Evolutionary conservation across 2,113 vertebrate species (phyloP).

Genomic region (Himantopus leucocephalus): DNA sequence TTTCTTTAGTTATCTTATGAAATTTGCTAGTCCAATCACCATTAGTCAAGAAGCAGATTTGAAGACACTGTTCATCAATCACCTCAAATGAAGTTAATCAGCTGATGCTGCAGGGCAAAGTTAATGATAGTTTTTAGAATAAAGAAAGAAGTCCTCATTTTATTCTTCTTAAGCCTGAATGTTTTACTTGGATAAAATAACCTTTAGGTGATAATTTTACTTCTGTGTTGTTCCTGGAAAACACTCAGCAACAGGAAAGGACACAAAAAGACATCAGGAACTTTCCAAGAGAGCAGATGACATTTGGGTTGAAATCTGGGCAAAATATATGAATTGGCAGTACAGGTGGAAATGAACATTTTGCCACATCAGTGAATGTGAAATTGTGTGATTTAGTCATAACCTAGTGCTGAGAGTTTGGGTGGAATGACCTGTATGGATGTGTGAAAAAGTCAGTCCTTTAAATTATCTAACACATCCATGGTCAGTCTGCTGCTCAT

Average conservation of each 20-base stretch:
- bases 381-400: background rate
- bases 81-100: background rate
- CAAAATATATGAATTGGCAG: background rate
- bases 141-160: background rate
- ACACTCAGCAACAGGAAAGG: background rate
- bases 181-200: background rate
- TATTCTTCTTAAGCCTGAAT: background rate
- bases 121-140: background rate
- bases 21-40: background rate
- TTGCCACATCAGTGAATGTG: background rate
- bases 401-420: background rate
- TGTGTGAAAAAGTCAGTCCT: background rate
- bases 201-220: background rate
- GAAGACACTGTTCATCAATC: background rate
- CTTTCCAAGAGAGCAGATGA: background rate
- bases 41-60: background rate
- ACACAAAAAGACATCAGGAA: background rate
- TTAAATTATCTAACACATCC: background rate
- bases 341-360: background rate
- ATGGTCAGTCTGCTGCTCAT: background rate
- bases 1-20: background rate
- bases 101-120: background rate
- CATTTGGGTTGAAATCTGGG: background rate
- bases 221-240: background rate
- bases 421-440: background rate